Evolutionary conservation across 1,140 invertebrate genomes (phyloP).

Genomic region (Conus betulinus): DNA sequence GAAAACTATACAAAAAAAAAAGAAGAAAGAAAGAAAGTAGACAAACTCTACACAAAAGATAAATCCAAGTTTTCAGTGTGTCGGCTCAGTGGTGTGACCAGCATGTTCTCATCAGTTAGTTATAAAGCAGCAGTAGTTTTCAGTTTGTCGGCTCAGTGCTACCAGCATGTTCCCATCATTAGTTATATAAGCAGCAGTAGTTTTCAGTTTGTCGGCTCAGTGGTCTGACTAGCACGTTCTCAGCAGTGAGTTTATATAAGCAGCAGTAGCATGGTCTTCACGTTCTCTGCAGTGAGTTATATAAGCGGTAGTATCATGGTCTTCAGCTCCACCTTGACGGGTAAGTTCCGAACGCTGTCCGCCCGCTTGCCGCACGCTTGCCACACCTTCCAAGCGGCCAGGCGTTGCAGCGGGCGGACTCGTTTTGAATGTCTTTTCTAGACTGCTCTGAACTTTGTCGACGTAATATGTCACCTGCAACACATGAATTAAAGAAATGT

Average conservation of each 20-base stretch:
- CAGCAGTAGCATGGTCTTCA: constrained; percentile 35
- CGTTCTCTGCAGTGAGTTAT: not conserved
- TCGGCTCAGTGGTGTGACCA: too few relatives aligned
- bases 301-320: constrained; percentile 28
- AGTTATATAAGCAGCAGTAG: too few relatives aligned
- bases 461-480: constrained; percentile 32
- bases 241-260: not conserved
- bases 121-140: too few relatives aligned
- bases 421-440: not conserved
- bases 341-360: not conserved
- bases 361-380: constrained; percentile 16
- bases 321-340: constrained; percentile 31
- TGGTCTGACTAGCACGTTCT: too few relatives aligned
- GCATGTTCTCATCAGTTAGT: too few relatives aligned
- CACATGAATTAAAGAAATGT: not conserved
- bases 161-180: too few relatives aligned
- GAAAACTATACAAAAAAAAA: too few relatives aligned
- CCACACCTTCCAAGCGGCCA: constrained; percentile 31
- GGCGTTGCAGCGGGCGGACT: constrained; percentile 11
- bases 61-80: too few relatives aligned
- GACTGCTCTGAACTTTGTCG: not conserved
- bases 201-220: too few relatives aligned
- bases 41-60: too few relatives aligned
- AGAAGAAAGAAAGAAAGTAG: too few relatives aligned
- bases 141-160: too few relatives aligned